These are phyloP conservation scores for Drosophila paranaensis DNA, from an alignment of 2,888 invertebrate species.

Conservation along the genomic window DNA sequence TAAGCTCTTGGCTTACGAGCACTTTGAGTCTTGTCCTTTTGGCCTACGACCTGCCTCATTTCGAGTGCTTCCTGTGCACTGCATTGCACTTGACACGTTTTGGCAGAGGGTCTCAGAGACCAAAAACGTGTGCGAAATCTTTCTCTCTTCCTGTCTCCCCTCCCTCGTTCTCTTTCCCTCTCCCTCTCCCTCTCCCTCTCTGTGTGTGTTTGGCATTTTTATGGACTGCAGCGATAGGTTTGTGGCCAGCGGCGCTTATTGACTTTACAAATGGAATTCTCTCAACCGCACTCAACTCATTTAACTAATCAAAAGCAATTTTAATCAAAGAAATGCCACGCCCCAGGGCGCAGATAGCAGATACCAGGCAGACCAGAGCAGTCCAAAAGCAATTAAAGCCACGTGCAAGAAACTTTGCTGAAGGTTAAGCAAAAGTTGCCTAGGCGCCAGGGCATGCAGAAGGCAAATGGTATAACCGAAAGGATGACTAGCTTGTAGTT, in stretches of 20 bases:
- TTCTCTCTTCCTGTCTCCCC: background rate
- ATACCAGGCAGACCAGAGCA: conserved; percentile 2
- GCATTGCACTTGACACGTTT: conserved; percentile 78
- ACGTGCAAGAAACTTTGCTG: conserved; percentile 70
- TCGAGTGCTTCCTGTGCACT: conserved; percentile 55
- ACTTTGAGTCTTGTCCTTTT: conserved; percentile 25
- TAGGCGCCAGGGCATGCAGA: conserved; percentile 14
- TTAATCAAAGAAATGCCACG: conserved; percentile 65
- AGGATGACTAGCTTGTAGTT: conserved; percentile 30
- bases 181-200: background rate
- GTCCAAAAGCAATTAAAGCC: conserved; percentile 75
- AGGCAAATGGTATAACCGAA: conserved; percentile 22
- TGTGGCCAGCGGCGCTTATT: conserved; percentile 46
- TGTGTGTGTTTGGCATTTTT: conserved; percentile 63
- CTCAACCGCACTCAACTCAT: conserved; percentile 57
- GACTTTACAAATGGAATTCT: conserved; percentile 59
- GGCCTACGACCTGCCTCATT: conserved; percentile 30
- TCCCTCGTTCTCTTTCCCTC: background rate
- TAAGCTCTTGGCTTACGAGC: conserved; percentile 30
- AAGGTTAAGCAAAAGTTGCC: conserved; percentile 70
- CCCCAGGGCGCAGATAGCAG: conserved; percentile 19
- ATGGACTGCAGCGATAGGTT: conserved; percentile 56
- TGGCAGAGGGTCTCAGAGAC: conserved; percentile 19
- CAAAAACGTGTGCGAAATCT: conserved; percentile 40
- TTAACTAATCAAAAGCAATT: conserved; percentile 79